Evolutionary conservation across 2,113 vertebrate genomes (phyloP).

Genomic region (Corydoras sp.): DNA sequence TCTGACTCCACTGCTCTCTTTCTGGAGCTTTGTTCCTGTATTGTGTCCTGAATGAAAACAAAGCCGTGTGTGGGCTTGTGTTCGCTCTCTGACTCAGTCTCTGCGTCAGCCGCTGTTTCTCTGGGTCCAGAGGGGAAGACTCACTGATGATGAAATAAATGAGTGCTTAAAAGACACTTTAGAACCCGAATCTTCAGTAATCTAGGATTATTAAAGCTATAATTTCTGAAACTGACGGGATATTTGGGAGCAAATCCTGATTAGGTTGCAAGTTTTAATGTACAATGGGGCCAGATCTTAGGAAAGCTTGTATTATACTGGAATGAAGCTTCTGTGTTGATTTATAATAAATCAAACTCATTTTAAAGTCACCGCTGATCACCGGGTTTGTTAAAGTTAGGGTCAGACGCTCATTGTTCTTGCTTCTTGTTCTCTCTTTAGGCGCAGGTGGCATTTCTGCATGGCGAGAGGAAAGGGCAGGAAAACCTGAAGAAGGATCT

Average conservation of each 20-base stretch:
- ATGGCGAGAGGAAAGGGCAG: conserved; percentile 64
- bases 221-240: too few species aligned
- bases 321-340: too few species aligned
- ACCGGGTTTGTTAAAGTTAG: too few species aligned
- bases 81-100: conserved; percentile 6
- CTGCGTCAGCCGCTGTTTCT: conserved; percentile 8
- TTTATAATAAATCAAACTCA: too few species aligned
- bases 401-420: background rate
- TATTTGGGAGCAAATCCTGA: too few species aligned
- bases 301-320: too few species aligned
- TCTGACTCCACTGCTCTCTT: background rate
- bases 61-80: conserved; percentile 2
- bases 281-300: too few species aligned
- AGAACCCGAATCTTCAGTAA: background rate
- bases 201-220: background rate
- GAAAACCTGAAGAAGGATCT: conserved; percentile 70
- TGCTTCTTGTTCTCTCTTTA: conserved; percentile 26
- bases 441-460: conserved; percentile 67
- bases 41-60: background rate
- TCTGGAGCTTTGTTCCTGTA: background rate
- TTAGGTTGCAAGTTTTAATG: too few species aligned
- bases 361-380: too few species aligned
- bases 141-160: conserved; percentile 1
- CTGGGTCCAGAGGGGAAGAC: background rate
- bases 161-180: background rate